Evolutionary conservation across 2,797 vertebrate species (phyloP), one percentile per base, ranked within the genome.

Genomic region (Fistularia commersonii): DNA sequence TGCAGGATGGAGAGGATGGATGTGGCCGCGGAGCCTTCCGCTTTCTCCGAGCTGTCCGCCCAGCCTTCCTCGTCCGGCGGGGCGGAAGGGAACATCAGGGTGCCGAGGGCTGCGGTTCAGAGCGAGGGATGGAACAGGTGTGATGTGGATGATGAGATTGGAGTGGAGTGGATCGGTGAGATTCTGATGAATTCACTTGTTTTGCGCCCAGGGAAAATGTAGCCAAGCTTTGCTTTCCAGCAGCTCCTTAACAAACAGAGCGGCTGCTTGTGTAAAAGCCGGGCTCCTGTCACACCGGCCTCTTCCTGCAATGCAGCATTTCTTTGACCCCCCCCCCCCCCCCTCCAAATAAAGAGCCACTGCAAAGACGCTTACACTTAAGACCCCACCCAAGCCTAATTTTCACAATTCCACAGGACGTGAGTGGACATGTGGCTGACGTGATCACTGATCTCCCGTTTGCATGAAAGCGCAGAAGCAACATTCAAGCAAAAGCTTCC

Each of bases 1-100:
- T 84, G 74, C 71, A 75, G 52, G 63, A 80, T 76, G 77, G 80
- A 88, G 49, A 65, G 57, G 45, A 77, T 69, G 69, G 84, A 85
- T 66, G 72, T 56, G 61, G 36, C 57, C 51, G 69, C 61, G 31
- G 62, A 57, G 9, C 58, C 64, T 12, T 80, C 71, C 69, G 74
- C 66, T 47, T 14, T 61, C 52, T 63, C 66, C 41, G 70, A 71
- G 64, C 76, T 67, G 14, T 41, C 46, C 33, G 54, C 43, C 76
- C 73, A 69, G 12, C 14, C 58, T 49, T 64, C 34, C 23, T 71
- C 70, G 54, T 67, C 57, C 8, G 55, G 54, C 32, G 1, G 64
- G 51, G 68, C 54, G 0, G 45, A 48, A 31, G 75, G 69, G 51
- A 13, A 54, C 14, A 46, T 51, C 72, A 87, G 51, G 83, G 79